phyloP scores from a whole-genome alignment of 2,888 invertebrate genomes.

The Invenusta paracnida region DNA sequence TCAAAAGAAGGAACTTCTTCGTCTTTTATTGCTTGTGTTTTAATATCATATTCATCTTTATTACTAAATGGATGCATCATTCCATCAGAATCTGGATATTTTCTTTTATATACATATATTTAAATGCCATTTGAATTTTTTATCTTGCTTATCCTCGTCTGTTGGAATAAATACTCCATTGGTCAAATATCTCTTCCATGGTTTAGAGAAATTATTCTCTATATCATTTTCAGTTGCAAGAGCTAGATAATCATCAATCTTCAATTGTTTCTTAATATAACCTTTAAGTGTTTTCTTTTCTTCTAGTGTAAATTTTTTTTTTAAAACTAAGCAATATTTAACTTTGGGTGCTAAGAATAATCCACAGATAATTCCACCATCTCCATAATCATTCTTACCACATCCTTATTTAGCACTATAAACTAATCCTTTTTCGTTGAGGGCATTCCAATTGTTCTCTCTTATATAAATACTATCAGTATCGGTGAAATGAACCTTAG shows the following conservation, averaged over 20 bases:
- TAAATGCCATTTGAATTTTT: conserved; percentile 29
- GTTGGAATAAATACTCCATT: conserved; percentile 4
- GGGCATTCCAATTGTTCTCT: conserved; percentile 20
- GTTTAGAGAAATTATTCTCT: neutral
- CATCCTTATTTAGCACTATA: neutral
- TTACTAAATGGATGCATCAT: conserved; percentile 33
- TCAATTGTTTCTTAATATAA: neutral
- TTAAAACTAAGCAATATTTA: conserved; percentile 36
- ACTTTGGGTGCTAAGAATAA: conserved; percentile 37
- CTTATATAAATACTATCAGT: conserved; percentile 30
- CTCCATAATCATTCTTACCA: conserved; percentile 40
- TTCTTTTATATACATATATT: conserved; percentile 34
- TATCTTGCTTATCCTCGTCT: neutral
- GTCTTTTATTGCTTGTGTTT: neutral
- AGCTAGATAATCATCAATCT: conserved; percentile 35
- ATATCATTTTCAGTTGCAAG: conserved; percentile 13
- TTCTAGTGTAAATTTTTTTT: neutral
- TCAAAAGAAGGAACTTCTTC: neutral
- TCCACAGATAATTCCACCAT: conserved; percentile 35
- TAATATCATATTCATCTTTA: neutral
- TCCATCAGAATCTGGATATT: conserved; percentile 33
- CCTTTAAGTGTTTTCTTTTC: conserved; percentile 42
- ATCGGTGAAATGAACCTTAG: conserved; percentile 31
- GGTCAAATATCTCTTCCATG: conserved; percentile 30
- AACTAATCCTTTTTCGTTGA: conserved; percentile 23